A percentile compares a stretch with the other conserved stretches of the same genome.
These are phyloP conservation scores for Pandemis cinnamomeana DNA, from an alignment of 2,888 invertebrate genomes.

Conservation along the genomic window DNA sequence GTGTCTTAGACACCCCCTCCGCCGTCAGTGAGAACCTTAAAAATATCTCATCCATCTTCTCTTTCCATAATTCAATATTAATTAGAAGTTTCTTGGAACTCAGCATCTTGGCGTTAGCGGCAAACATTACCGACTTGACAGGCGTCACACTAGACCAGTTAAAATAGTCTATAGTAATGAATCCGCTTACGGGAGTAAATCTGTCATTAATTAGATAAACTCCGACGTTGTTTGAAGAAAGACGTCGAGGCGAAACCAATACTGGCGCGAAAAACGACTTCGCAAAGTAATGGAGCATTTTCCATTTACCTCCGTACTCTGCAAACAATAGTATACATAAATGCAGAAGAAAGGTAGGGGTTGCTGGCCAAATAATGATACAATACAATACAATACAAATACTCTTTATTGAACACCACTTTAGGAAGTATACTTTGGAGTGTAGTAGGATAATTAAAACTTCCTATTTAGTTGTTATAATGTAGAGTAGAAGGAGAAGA, in stretches of 20 bases:
- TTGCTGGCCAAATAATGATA: too few relatives aligned
- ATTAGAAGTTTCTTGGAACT: conserved; percentile 63
- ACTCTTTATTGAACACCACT: too few relatives aligned
- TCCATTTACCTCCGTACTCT: conserved; percentile 93
- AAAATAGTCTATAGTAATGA: conserved; percentile 84
- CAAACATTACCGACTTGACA: conserved; percentile 58
- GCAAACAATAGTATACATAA: conserved; percentile 47
- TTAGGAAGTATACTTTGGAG: too few relatives aligned
- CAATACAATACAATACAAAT: too few relatives aligned
- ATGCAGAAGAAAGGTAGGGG: neutral
- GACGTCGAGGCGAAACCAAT: conserved; percentile 86
- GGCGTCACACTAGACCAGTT: conserved; percentile 83
- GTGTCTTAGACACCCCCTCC: conserved; percentile 73
- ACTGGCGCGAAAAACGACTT: conserved; percentile 93
- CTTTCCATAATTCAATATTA: conserved; percentile 56
- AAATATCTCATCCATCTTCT: conserved; percentile 63
- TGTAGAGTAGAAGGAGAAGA: too few relatives aligned
- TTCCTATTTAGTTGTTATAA: too few relatives aligned
- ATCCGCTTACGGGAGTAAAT: conserved; percentile 73
- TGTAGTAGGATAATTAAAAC: too few relatives aligned
- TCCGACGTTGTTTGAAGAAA: conserved; percentile 77
- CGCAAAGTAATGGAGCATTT: conserved; percentile 95
- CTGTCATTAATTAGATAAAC: conserved; percentile 88
- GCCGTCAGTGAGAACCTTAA: conserved; percentile 80
- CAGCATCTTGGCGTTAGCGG: conserved; percentile 57